Evolutionary conservation across 2,113 vertebrate genomes (phyloP), one percentile per base, ranked within the genome.

Genomic region (Ptyas mucosa): DNA sequence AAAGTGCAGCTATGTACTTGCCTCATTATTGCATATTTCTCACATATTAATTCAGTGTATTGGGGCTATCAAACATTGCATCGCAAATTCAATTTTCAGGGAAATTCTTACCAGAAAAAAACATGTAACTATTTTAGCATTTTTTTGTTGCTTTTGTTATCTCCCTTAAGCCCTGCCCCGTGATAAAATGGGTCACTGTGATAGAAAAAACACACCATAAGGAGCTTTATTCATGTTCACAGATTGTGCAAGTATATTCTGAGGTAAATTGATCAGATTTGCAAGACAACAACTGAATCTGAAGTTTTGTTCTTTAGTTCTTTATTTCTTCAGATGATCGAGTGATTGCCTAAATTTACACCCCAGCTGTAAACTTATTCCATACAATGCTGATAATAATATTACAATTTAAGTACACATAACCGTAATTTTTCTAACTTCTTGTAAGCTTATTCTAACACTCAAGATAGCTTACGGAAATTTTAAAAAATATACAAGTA

Each of bases 301-400:
- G 15, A 1, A 85, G 94, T 95, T 91, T 43, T 94, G 34, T 18
- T 95, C 91, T 85, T 90, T 51, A 94, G 24, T 18, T 95, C 91
- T 85, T 90, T 23, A 91, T 95, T 95, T 91, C 24, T 81, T 81
- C n/a, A 81, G 69, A 81, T 39, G 69, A 81, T 39, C 0, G 2
- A 39, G 15, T 34, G 34, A 39, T 8, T 75, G n/a, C 15, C 15
- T 39, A 75, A 75, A 75, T 75, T 20, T 75, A 75, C 5, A 75
- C n/a, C n/a, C n/a, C 7, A 75, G 7, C 14, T 75, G 0, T 75
- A 75, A 34, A 29, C 11, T 69, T 34, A 34, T 75, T 52, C 10
- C 43, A 43, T 43, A 43, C 43, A 43, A 43, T 43, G 43, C 43
- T 43, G 43, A 43, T 43, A 43, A 43, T 43, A 43, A 43, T 43